These are phyloP conservation scores for Nymphicus hollandicus DNA, from an alignment of 2,113 vertebrate genomes.

Conservation along the genomic window DNA sequence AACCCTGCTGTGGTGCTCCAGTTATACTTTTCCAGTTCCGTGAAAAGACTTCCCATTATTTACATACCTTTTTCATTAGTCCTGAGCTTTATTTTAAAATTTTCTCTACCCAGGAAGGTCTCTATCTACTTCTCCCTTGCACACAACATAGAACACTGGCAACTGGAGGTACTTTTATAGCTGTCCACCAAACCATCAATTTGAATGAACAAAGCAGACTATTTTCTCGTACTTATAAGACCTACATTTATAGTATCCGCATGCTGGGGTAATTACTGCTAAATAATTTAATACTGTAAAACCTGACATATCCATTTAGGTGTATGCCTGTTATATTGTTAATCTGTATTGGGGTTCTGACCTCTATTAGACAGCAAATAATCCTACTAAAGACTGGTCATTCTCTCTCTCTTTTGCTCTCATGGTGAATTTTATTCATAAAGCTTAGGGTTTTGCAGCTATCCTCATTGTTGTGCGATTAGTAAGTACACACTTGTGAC, in stretches of 20 bases:
- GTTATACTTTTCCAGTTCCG: background rate
- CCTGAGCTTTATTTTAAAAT: background rate
- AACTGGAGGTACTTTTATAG: constrained; percentile 33
- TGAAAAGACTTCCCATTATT: background rate
- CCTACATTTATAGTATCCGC: constrained; percentile 71
- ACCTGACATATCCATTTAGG: constrained; percentile 74
- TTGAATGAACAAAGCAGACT: constrained; percentile 72
- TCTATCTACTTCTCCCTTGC: background rate
- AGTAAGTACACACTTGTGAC: constrained; percentile 57
- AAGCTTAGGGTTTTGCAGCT: constrained; percentile 44
- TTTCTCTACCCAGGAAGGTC: background rate
- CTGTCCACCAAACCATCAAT: constrained; percentile 58
- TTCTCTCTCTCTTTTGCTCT: constrained; percentile 30
- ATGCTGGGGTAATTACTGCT: constrained; percentile 75
- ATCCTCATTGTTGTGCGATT: constrained; percentile 20
- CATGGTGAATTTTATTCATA: constrained; percentile 51
- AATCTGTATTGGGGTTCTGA: constrained; percentile 72
- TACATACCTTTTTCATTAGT: background rate
- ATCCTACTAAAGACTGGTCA: constrained; percentile 71
- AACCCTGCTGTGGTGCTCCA: background rate
- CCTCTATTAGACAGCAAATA: constrained; percentile 75
- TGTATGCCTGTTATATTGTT: constrained; percentile 72
- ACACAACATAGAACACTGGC: background rate
- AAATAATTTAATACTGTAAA: constrained; percentile 78
- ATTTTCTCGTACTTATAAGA: constrained; percentile 66